Percentiles rank a stretch among this genome's conserved stretches.
These are phyloP conservation scores for Andricus quercusramuli DNA, from an alignment of 2,888 invertebrate genomes.

Conservation along the genomic window DNA sequence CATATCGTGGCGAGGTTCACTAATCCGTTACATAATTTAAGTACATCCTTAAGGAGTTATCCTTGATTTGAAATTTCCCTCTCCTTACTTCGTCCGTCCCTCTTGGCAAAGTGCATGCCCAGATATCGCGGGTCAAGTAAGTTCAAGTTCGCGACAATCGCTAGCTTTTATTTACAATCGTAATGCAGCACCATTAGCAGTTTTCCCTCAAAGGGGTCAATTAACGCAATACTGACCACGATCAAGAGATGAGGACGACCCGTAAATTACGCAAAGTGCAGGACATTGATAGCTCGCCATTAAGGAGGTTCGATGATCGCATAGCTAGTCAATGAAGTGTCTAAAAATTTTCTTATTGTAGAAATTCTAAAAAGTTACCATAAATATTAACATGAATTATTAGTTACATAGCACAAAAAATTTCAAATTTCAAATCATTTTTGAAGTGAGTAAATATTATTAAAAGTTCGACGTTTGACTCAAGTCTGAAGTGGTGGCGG, in stretches of 20 bases:
- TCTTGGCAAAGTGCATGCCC: background rate
- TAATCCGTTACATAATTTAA: too few species aligned
- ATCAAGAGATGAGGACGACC: conserved; percentile 53
- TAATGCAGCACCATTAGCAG: conserved; percentile 54
- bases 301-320: conserved; percentile 12
- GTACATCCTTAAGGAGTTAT: background rate
- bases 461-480: too few species aligned
- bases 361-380: too few species aligned
- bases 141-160: conserved; percentile 25
- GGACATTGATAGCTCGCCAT: conserved; percentile 51
- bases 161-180: conserved; percentile 51
- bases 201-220: conserved; percentile 52
- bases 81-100: background rate
- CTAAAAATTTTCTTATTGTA: too few species aligned
- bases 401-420: too few species aligned
- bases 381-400: too few species aligned
- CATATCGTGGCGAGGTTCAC: too few species aligned
- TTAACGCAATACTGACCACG: conserved; percentile 57
- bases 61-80: background rate
- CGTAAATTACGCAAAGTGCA: conserved; percentile 55
- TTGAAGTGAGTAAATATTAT: too few species aligned
- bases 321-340: too few species aligned
- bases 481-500: too few species aligned
- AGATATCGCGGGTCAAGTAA: conserved; percentile 7
- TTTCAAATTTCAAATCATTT: too few species aligned